Evolutionary conservation across 2,888 invertebrate species (phyloP).

Genomic region (Aleiodes alternator): DNA sequence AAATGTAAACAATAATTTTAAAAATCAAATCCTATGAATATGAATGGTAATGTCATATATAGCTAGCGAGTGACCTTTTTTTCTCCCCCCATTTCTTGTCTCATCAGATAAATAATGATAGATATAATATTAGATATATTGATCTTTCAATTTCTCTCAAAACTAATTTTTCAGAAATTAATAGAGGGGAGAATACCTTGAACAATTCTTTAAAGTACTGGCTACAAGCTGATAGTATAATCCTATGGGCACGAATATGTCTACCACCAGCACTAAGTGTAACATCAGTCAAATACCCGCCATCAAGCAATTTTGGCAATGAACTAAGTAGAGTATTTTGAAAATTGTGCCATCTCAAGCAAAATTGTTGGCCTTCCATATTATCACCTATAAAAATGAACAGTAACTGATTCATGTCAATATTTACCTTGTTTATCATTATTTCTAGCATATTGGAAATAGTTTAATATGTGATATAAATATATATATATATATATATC

Average conservation of each 20-base stretch:
- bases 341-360: conserved; percentile 89
- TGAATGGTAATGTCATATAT: background rate
- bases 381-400: conserved; percentile 71
- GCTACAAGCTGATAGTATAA: conserved; percentile 92
- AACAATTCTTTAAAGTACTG: conserved; percentile 93
- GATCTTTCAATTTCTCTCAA: conserved; percentile 3
- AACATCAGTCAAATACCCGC: conserved; percentile 90
- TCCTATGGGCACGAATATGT: conserved; percentile 89
- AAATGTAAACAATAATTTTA: background rate
- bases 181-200: conserved; percentile 78
- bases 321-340: conserved; percentile 87
- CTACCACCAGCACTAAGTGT: conserved; percentile 91
- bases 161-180: conserved; percentile 6
- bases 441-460: background rate
- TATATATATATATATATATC: too few relatives aligned
- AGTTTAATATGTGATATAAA: too few relatives aligned
- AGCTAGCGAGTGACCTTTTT: too few relatives aligned
- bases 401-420: background rate
- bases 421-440: background rate
- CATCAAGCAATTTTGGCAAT: conserved; percentile 85
- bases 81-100: background rate
- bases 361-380: conserved; percentile 84
- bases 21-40: background rate
- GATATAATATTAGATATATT: background rate
- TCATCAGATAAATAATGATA: too few relatives aligned